Evolutionary conservation across 2,113 vertebrate species (phyloP), one percentile per base, ranked within the genome.

Genomic region (Centrocercus urophasianus): DNA sequence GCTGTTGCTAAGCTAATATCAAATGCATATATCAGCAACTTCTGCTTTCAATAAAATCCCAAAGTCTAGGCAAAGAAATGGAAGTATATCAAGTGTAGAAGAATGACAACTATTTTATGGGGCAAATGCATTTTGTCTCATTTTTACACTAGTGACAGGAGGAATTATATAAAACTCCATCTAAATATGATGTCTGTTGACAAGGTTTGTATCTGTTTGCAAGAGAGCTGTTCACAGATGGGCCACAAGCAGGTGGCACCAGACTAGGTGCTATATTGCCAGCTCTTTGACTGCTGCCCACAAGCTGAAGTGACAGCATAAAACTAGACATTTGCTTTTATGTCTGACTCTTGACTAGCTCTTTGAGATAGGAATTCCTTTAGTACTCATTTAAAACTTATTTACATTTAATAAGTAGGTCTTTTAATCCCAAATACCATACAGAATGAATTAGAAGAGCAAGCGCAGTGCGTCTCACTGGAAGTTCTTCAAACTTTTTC

Each of bases 131-230:
- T 15, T 14, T 13, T 24, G 64, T 21, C 36, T 67, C 13, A 25
- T 72, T 84, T 76, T 76, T 45, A 50, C 20, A 38, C 21, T 8
- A 24, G 14, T 60, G n/a, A 20, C 30, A 16, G 30, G 10, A 57
- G 73, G 45, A 80, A 28, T 61, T 13, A 67, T 11, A 8, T 38
- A 34, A 83, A 64, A 78, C 47, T 52, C 13, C 32, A 32, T 22
- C 11, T 28, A 15, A 40, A 50, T 7, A 8, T 10, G 15, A 8
- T 6, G 38, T 17, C 79, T 25, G 21, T 18, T n/a, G 45, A 4
- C 43, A 30, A 19, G 24, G 50, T 21, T 34, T 2, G 3, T 20
- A 7, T 3, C 11, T 2, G 0, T 13, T 52, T 50, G 56, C 24
- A 14, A 24, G 10, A n/a, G 57, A 6, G 11, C 27, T 24, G 60